Evolutionary conservation across 2,888 invertebrate species (phyloP), one percentile per base, ranked within the genome.

Genomic region (Idaea dimidiata): DNA sequence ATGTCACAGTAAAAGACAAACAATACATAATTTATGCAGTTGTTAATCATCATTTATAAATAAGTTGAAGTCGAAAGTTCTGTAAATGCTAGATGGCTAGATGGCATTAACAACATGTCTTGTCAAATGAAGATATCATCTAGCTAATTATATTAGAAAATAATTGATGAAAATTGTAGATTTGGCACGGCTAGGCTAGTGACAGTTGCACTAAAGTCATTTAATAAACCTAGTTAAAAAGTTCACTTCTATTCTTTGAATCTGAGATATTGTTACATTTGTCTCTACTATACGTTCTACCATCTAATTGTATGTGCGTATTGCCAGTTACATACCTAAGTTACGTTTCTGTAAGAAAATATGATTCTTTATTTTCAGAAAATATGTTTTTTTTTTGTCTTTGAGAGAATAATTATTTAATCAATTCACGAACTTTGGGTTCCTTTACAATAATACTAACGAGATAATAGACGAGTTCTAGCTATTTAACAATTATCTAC

Each of bases 321-420:
- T 88, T 87, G 84, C 84, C 84, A 83, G 84, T 86, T 86, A 83
- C 76, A 85, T 78, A 73, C 78, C 86, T 89, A 88, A 84, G 76
- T 83, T 86, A 87, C 82, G 81, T 80, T 72, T 84, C 81, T 84
- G 88, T 91, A 91, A 86, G 91, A 91, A 92, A 91, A 91, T 91
- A 91, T 87, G 87, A 85, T 87, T 88, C 72, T 83, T 85, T 89
- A 87, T 85, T 79, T 83, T 89, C 82, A 86, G 89, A 91, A 91
- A 92, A 92, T 91, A 91, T 81, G 80, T n/a, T n/a, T n/a, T n/a
- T n/a, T 72, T 78, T 80, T 80, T 72, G 79, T 84, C 76, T 86
- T 85, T 81, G 77, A 84, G 79, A 84, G 82, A 83, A 74, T 73
- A 78, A 80, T 32, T 32, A 32, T 82, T 24, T 59, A 84, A 70